These are phyloP conservation scores for Alexandromys fortis DNA, from an alignment of 2,113 vertebrate species.

Conservation along the genomic window DNA sequence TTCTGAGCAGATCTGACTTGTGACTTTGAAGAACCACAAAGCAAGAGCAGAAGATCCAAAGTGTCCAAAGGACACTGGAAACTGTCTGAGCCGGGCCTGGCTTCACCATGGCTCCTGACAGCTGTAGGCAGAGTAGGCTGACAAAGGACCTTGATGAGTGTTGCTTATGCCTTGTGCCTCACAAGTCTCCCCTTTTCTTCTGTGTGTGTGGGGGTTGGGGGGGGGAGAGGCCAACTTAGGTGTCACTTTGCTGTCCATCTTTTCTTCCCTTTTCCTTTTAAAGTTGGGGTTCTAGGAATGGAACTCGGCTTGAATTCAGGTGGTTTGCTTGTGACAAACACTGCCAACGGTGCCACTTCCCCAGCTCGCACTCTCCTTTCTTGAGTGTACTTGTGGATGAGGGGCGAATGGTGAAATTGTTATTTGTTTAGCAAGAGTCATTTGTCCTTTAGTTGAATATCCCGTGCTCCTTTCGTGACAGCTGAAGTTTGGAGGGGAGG, in stretches of 20 bases:
- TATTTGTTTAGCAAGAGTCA: slow-evolving; percentile 61
- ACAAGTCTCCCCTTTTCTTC: background rate
- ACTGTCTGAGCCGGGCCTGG: background rate
- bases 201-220: background rate
- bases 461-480: slow-evolving; percentile 21
- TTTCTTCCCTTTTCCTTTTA: background rate
- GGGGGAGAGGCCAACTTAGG: background rate
- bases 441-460: slow-evolving; percentile 67
- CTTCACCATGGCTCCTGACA: background rate
- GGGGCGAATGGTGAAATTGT: slow-evolving; percentile 45
- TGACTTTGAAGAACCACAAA: slow-evolving; percentile 26
- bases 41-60: background rate
- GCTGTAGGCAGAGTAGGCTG: background rate
- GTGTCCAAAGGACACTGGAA: background rate
- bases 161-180: background rate
- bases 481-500: slow-evolving; percentile 71
- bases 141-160: background rate
- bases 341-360: background rate
- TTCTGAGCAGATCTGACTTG: background rate
- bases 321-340: background rate
- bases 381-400: slow-evolving; percentile 31
- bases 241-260: background rate
- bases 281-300: background rate
- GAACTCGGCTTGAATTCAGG: too few relatives aligned
- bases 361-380: background rate